phyloP scores from a whole-genome alignment of 2,797 vertebrate species.

The Cryptoblepharus egeriae region DNA sequence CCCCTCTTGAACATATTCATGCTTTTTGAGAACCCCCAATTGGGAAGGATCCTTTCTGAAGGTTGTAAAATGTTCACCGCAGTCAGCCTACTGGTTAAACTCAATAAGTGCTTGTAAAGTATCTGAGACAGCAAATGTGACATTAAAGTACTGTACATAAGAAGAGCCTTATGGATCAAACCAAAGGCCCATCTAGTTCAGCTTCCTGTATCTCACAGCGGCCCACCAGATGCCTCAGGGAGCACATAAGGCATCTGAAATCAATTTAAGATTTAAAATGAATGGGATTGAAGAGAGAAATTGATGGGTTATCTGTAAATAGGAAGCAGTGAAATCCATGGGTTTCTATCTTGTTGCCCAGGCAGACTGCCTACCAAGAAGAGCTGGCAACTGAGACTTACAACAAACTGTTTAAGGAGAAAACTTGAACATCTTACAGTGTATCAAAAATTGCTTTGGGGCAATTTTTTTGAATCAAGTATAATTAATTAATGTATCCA shows the following conservation, averaged over 20 bases:
- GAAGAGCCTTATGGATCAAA: too few relatives aligned
- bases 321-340: neutral
- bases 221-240: too few relatives aligned
- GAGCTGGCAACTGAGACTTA: too few relatives aligned
- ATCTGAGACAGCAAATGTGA: too few relatives aligned
- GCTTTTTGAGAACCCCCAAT: neutral
- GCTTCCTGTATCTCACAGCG: too few relatives aligned
- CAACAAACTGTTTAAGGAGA: neutral
- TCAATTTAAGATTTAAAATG: neutral
- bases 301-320: neutral
- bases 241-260: too few relatives aligned
- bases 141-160: too few relatives aligned
- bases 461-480: neutral
- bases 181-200: too few relatives aligned
- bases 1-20: neutral
- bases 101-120: too few relatives aligned
- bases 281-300: neutral
- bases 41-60: neutral
- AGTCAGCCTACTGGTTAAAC: neutral
- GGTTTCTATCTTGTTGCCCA: neutral
- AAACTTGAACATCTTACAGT: neutral
- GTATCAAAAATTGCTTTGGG: neutral
- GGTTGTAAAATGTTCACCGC: neutral
- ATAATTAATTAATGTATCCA: neutral
- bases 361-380: neutral